Base-by-base conservation (phyloP, 2,888 invertebrate genomes). In the Pseudeuparius sepicola region DNA sequence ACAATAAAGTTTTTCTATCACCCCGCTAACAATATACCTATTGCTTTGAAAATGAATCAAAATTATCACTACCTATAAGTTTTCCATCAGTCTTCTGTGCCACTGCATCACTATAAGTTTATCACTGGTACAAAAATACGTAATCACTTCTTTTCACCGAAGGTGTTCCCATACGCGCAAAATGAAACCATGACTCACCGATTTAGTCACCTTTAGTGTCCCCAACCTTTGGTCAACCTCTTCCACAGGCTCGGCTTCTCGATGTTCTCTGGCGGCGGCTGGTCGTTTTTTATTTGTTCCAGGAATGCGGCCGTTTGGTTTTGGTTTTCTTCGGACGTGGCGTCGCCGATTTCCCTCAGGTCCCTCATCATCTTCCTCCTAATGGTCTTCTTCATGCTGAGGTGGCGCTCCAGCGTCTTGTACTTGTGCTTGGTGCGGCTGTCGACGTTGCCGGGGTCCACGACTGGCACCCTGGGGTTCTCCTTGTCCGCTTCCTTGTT, bases 381-480 rank as follows among this genome's bases (percentile, higher is more conserved):
- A 47, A 85, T 84, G 11, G 84, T 85, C 58, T 85, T 85, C 66
- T 86, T 85, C 85, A 85, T 85, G 56, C 84, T 84, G 51, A 86
- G 69, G 60, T 85, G 84, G 48, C 84, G 66, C 55, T 86, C 85
- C 24, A 85, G 61, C 12, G 84, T 84, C 55, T 78, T 75, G 60
- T 70, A 77, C 55, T 80, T 79, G 46, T 80, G 78, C 52, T 78
- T 78, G 51, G 73, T 73, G 51, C 73, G 71, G 2, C 60, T 62
- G 48, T 67, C 66, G 16, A 60, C 56, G 56, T 73, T 75, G 52
- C 73, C 73, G 16, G 53, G 53, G 32, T 46, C 20, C 29, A 23
- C 47, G 62, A 14, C 45, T 11, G 64, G 65, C 54, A 67, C 69
- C 52, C 67, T 50, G 5, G 55, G 53, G 34, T 56, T 57, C 43